These are phyloP conservation scores for Teleogryllus oceanicus DNA, from an alignment of 2,888 invertebrate species.

Conservation along the genomic window DNA sequence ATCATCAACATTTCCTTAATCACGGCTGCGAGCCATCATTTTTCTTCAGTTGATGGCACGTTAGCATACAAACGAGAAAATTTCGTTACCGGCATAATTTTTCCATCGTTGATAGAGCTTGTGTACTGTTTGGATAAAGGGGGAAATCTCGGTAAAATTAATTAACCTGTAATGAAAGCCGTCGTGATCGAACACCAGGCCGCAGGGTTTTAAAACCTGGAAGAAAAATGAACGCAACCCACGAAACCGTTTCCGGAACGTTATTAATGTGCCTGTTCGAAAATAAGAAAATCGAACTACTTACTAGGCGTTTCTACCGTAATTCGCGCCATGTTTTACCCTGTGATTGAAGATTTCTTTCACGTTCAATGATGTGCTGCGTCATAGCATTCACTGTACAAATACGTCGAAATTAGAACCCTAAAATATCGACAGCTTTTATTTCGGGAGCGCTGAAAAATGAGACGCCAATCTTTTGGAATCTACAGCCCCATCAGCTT, in stretches of 20 bases:
- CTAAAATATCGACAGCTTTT: no score
- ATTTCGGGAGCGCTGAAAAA: no score
- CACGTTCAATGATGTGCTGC: no score
- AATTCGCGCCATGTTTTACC: no score
- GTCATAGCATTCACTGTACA: no score
- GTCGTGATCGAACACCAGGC: background rate
- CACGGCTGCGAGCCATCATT: background rate
- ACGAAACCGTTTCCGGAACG: background rate
- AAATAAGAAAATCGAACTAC: background rate
- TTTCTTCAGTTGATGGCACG: background rate
- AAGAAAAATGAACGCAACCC: background rate
- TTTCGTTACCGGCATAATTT: background rate
- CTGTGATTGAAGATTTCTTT: no score
- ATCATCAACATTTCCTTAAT: background rate
- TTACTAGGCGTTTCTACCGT: no score
- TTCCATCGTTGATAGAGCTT: background rate
- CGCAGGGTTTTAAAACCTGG: background rate
- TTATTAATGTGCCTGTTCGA: background rate
- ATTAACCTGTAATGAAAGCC: background rate
- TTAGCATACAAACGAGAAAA: conserved; percentile 2
- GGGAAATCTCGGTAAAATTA: background rate
- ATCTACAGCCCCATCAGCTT: no score
- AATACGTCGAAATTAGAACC: no score
- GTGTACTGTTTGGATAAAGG: background rate
- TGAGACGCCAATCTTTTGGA: no score